These are phyloP conservation scores for Scelioninae gen. 2 DNA, from an alignment of 2,888 invertebrate genomes.

Conservation along the genomic window DNA sequence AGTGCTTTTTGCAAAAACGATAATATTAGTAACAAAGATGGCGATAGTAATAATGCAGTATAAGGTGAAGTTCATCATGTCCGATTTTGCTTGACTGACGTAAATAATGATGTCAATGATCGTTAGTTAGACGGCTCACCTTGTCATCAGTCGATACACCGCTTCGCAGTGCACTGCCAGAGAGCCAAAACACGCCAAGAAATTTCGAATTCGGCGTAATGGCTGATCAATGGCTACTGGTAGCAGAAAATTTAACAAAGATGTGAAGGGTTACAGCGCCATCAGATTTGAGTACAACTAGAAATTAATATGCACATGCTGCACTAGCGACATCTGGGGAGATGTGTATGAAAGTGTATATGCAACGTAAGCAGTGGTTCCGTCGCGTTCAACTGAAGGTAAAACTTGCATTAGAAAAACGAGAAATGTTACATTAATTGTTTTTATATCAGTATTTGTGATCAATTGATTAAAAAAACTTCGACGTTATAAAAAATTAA, in stretches of 20 bases:
- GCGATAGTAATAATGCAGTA: constrained; percentile 65
- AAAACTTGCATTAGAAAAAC: too few species aligned
- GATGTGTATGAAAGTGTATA: too few species aligned
- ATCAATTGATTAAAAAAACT: too few species aligned
- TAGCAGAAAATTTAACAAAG: constrained; percentile 65
- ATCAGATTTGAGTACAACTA: constrained; percentile 20
- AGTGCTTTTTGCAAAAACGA: constrained; percentile 46
- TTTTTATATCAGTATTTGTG: too few species aligned
- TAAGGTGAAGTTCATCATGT: constrained; percentile 37
- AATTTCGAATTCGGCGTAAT: constrained; percentile 64
- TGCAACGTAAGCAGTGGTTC: too few species aligned
- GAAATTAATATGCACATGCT: not conserved
- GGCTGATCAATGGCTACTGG: constrained; percentile 68
- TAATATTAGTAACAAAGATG: constrained; percentile 70
- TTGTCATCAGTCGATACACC: constrained; percentile 47
- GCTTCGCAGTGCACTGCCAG: constrained; percentile 39
- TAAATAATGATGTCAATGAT: constrained; percentile 45
- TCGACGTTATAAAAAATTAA: too few species aligned
- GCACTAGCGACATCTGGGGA: constrained; percentile 33
- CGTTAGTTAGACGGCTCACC: constrained; percentile 49
- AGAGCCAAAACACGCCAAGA: constrained; percentile 20
- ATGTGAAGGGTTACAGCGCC: constrained; percentile 30
- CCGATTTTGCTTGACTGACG: constrained; percentile 19
- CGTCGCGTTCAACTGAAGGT: too few species aligned
- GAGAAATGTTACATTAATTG: too few species aligned